These are phyloP conservation scores for Erpetoichthys calabaricus DNA, from an alignment of 2,797 vertebrate species.

Conservation along the genomic window DNA sequence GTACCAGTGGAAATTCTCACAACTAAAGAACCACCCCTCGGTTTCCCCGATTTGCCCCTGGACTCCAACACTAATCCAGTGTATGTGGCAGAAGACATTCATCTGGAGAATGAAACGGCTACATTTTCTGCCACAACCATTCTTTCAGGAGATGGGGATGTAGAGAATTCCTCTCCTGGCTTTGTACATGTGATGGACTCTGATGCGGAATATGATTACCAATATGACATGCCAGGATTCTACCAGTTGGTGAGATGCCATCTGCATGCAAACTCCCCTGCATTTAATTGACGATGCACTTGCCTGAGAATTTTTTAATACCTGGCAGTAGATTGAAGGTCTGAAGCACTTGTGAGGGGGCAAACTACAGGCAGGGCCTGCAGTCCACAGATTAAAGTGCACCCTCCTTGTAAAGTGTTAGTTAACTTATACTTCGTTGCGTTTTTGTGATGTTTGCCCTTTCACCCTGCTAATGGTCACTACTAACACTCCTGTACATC, in stretches of 20 bases:
- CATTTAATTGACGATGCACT: background rate
- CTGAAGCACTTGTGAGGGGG: background rate
- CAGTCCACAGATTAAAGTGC: background rate
- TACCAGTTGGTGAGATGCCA: constrained; percentile 65
- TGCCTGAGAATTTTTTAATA: background rate
- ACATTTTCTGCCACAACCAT: constrained; percentile 72
- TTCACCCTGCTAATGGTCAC: too few species aligned
- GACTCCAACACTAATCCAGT: constrained; percentile 36
- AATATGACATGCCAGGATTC: constrained; percentile 65
- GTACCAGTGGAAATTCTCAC: constrained; percentile 7
- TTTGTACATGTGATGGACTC: constrained; percentile 60
- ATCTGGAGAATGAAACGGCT: constrained; percentile 61
- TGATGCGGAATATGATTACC: constrained; percentile 73
- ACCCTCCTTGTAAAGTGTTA: too few species aligned
- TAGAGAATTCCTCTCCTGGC: constrained; percentile 52
- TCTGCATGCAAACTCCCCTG: background rate
- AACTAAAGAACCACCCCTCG: constrained; percentile 26
- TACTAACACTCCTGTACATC: too few species aligned
- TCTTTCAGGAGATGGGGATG: constrained; percentile 84
- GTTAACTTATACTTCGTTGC: too few species aligned
- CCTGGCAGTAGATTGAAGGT: background rate
- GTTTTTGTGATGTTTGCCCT: too few species aligned
- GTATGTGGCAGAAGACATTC: constrained; percentile 42
- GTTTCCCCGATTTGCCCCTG: constrained; percentile 28
- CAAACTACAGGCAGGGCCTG: background rate